These are phyloP conservation scores for Zelostemma sp. DNA, from an alignment of 1,140 invertebrate species.

Conservation along the genomic window DNA sequence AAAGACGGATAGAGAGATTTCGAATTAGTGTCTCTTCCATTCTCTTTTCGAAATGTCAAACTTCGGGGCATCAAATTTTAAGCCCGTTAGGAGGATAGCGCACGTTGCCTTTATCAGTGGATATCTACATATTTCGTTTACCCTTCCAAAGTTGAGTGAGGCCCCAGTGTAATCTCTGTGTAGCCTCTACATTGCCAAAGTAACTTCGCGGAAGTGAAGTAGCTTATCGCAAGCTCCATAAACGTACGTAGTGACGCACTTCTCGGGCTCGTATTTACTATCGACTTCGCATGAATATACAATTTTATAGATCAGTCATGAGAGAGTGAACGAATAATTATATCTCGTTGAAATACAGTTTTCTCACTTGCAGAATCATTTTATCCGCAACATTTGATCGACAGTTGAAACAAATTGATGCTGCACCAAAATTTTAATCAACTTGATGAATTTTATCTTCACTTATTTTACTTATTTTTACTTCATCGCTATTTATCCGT, in stretches of 20 bases:
- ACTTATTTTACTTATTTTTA: too few relatives aligned
- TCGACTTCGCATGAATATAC: slow-evolving; percentile 9
- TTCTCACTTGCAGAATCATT: too few relatives aligned
- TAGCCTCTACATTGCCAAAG: slow-evolving; percentile 27
- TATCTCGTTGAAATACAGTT: too few relatives aligned
- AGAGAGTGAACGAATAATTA: too few relatives aligned
- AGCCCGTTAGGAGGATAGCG: slow-evolving; percentile 11
- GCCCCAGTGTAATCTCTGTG: slow-evolving; percentile 28
- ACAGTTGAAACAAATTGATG: too few relatives aligned
- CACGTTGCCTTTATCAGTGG: slow-evolving; percentile 24
- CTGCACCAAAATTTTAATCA: too few relatives aligned
- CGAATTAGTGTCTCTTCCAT: too few relatives aligned
- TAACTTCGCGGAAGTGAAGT: slow-evolving; percentile 35
- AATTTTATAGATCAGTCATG: slow-evolving; percentile 19
- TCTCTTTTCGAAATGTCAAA: slow-evolving; percentile 8
- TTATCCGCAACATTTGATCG: too few relatives aligned
- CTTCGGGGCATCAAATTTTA: slow-evolving; percentile 18
- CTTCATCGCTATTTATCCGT: too few relatives aligned
- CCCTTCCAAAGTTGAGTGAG: slow-evolving; percentile 23
- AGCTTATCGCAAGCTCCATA: slow-evolving; percentile 35
- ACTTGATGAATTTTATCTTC: too few relatives aligned
- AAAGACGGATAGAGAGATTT: too few relatives aligned
- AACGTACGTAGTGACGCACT: slow-evolving; percentile 27
- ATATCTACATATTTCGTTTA: slow-evolving; percentile 34
- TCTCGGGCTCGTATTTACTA: slow-evolving; percentile 2